These are phyloP conservation scores for Actinia tenebrosa DNA, from an alignment of 64 coral and sea anemone species.

Conservation along the genomic window DNA sequence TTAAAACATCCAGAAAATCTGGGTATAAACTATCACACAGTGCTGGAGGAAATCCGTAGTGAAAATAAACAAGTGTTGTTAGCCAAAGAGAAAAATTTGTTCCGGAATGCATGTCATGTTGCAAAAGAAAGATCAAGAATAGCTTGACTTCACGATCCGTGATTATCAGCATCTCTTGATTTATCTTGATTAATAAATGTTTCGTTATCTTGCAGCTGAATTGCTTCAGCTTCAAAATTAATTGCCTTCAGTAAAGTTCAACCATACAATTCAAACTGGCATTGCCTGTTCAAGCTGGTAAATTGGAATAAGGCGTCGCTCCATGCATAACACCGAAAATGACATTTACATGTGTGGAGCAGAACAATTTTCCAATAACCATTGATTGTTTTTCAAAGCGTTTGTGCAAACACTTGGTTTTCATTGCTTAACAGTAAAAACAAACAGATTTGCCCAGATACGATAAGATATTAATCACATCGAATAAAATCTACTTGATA, in stretches of 20 bases:
- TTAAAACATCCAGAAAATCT: background rate
- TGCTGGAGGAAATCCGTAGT: background rate
- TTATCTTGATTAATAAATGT: background rate
- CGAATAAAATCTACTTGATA: slow-evolving; percentile 3
- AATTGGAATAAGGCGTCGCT: background rate
- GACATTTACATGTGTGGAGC: background rate
- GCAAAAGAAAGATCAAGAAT: background rate
- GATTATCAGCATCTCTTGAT: background rate
- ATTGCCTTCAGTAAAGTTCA: background rate
- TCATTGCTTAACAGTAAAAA: background rate
- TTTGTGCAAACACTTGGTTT: slow-evolving; percentile 11
- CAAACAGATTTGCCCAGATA: slow-evolving; percentile 2
- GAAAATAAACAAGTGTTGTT: background rate
- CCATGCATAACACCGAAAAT: background rate
- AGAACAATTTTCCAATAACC: slow-evolving; percentile 1
- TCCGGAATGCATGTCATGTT: background rate
- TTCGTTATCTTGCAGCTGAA: background rate
- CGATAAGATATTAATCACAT: background rate
- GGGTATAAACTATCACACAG: background rate
- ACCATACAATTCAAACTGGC: background rate
- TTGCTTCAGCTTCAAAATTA: background rate
- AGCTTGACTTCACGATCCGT: background rate
- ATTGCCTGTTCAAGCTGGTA: background rate
- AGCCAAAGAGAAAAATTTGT: background rate
- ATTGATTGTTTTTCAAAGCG: background rate